A percentile compares a stretch with the other conserved stretches of the same genome.
Evolutionary conservation across 1,140 invertebrate genomes (phyloP).

Genomic region (Megalopta genalis): DNA sequence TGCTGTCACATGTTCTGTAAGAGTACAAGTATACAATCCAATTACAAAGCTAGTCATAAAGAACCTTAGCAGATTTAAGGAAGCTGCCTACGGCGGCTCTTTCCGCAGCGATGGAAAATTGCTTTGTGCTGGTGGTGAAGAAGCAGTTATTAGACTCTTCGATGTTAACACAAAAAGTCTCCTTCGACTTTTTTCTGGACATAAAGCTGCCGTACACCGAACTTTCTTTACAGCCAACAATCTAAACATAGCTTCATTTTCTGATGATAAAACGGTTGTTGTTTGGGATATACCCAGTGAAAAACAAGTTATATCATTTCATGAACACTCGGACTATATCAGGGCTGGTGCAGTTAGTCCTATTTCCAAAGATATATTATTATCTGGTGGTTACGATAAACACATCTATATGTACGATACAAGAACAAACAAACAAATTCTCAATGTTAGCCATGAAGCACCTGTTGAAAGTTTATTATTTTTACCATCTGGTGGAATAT

Average conservation of each 20-base stretch:
- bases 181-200: slow-evolving; percentile 82
- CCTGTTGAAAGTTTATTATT: slow-evolving; percentile 95
- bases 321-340: slow-evolving; percentile 91
- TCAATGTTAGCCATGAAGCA: slow-evolving; percentile 91
- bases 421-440: slow-evolving; percentile 85
- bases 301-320: slow-evolving; percentile 84
- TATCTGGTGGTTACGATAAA: slow-evolving; percentile 97
- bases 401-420: slow-evolving; percentile 94
- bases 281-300: slow-evolving; percentile 95
- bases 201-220: slow-evolving; percentile 86
- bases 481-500: slow-evolving; percentile 93
- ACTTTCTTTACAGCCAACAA: slow-evolving; percentile 91
- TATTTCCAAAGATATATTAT: slow-evolving; percentile 86
- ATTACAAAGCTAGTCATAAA: slow-evolving; percentile 91
- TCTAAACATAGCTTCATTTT: slow-evolving; percentile 91
- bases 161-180: slow-evolving; percentile 90
- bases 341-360: slow-evolving; percentile 90
- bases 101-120: slow-evolving; percentile 93
- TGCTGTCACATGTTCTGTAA: slow-evolving; percentile 93
- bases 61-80: slow-evolving; percentile 92
- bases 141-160: slow-evolving; percentile 92
- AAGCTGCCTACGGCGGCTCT: slow-evolving; percentile 91
- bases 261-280: slow-evolving; percentile 94
- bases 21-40: slow-evolving; percentile 95
- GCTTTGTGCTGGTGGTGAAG: slow-evolving; percentile 92